phyloP scores from a whole-genome alignment of 2,113 vertebrate species.

The Naja naja region DNA sequence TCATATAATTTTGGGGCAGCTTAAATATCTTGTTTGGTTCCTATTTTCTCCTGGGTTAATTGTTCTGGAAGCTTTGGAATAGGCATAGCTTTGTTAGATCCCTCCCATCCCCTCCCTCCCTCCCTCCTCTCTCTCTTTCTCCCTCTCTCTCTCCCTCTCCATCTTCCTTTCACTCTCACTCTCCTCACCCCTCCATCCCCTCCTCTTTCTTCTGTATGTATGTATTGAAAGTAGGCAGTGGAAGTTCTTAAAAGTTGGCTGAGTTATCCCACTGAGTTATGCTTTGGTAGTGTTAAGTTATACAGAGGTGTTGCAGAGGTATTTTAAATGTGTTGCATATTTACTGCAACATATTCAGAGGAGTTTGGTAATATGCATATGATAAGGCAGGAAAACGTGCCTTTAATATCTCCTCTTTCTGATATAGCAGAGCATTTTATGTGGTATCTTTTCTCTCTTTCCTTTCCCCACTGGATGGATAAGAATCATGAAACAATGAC shows the following conservation, averaged over 20 bases:
- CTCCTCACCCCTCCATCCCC: neutral
- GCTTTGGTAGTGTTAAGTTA: neutral
- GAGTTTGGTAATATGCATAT: neutral
- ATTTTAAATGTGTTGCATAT: neutral
- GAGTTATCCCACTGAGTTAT: neutral
- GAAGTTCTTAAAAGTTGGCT: neutral
- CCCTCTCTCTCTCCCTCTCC: neutral
- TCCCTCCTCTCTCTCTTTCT: too few relatives aligned
- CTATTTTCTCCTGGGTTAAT: neutral
- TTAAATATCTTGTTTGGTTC: too few relatives aligned
- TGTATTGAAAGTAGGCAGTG: neutral
- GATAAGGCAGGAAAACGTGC: neutral
- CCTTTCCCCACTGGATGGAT: neutral
- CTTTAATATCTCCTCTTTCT: neutral
- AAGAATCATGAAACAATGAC: neutral
- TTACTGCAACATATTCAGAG: neutral
- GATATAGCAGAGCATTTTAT: neutral
- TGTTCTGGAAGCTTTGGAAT: too few relatives aligned
- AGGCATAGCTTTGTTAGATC: neutral
- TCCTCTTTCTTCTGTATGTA: neutral
- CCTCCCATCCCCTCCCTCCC: neutral
- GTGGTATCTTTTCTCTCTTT: neutral
- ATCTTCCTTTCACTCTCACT: fast-evolving
- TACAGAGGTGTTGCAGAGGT: neutral
- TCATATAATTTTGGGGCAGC: neutral